Conservation (phyloP, 2,113 vertebrate genomes). For the Seriola dumerili region DNA sequence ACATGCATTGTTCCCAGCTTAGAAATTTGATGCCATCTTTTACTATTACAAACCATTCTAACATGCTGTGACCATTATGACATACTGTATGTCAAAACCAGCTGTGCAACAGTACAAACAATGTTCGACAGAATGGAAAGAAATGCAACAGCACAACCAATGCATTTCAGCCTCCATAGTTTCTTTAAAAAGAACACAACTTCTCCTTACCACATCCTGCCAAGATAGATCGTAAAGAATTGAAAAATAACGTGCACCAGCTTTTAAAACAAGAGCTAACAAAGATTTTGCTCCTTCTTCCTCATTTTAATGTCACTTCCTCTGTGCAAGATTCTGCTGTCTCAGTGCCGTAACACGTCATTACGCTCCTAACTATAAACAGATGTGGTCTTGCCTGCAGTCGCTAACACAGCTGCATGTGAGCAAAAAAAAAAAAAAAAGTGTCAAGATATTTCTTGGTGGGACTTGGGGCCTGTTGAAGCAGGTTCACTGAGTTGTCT, state of each 20-base stretch:
- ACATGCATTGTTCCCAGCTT: background rate
- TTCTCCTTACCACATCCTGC: conserved; percentile 58
- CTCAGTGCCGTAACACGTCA: conserved; percentile 25
- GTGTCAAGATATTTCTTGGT: conserved; percentile 9
- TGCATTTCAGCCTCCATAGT: background rate
- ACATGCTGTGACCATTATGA: background rate
- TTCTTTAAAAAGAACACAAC: background rate
- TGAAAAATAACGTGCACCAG: conserved; percentile 14
- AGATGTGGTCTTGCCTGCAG: conserved; percentile 69
- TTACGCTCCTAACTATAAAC: conserved; percentile 65
- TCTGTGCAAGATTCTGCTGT: conserved; percentile 44
- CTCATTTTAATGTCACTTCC: conserved; percentile 79
- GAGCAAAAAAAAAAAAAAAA: background rate
- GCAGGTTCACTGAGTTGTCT: background rate
- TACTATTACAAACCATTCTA: background rate
- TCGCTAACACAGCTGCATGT: background rate
- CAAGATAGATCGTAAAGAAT: background rate
- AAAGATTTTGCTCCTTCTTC: conserved; percentile 60
- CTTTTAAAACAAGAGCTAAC: conserved; percentile 37
- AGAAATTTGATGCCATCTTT: background rate
- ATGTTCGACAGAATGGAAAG: background rate
- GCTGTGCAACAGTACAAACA: background rate
- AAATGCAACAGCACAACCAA: conserved; percentile 14
- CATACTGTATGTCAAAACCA: conserved; percentile 25
- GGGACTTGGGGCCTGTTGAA: background rate